Evolutionary conservation across 2,797 vertebrate species (phyloP), one percentile per base, ranked within the genome.

Genomic region (Pseudocheirus occidentalis): DNA sequence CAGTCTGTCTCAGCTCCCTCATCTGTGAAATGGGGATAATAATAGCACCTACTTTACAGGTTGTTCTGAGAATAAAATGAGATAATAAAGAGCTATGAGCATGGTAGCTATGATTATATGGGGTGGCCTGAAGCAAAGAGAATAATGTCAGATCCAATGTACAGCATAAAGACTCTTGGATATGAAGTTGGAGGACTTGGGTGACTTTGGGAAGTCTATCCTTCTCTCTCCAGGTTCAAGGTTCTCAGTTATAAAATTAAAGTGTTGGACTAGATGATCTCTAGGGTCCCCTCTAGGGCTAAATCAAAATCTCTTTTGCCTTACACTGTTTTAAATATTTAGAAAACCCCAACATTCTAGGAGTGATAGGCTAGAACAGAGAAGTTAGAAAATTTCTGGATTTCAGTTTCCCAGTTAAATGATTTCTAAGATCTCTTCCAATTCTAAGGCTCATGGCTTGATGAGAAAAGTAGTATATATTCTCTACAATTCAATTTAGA

Each of bases 301-400:
- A 24, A 66, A 9, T 56, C 46, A 52, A 94, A 95, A 93, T 57
- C 53, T 40, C 89, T 91, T 90, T 95, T 59, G 93, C 90, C 10
- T 9, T 59, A 73, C 91, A 66, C 9, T 56, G 1, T 89, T 31
- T 73, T 73, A 40, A 46, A 24, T 81, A 46, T 27, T 81, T 24
- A 46, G 40, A 11, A 73, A 73, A 66, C 12, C 13, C 34, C 13
- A 66, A 7, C 6, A 73, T 81, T 46, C 40, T 46, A 87, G 73
- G 21, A 87, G 46, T 46, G 7, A 46, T 11, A 27, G 18, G 7
- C 21, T 40, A 50, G 21, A 50, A 87, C 9, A 27, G 73, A 87
- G 40, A 87, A 50, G 40, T 46, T 24, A 46, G 73, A 46, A 46
- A 24, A 87, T 46, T 46, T 46, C 40, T 46, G 21, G 40, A 50